A percentile compares a stretch with the other conserved stretches of the same genome.
phyloP scores from a whole-genome alignment of 2,888 invertebrate species.

The Epinotia ramella region DNA sequence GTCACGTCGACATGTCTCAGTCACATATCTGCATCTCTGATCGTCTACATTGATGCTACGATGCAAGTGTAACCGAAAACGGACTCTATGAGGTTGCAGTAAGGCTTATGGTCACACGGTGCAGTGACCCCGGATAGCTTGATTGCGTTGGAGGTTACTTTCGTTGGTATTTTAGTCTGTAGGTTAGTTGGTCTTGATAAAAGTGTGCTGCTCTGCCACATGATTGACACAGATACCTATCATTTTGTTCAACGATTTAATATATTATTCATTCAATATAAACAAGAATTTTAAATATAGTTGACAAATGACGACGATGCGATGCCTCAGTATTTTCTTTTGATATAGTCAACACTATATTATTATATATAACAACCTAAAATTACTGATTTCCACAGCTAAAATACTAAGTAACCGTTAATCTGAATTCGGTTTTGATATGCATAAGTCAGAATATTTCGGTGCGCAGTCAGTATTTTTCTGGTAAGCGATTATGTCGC shows the following conservation, averaged over 20 bases:
- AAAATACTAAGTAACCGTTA: too few species aligned
- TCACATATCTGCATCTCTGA: constrained; percentile 80
- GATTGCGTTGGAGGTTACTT: constrained; percentile 72
- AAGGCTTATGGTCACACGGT: constrained; percentile 52
- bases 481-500: too few species aligned
- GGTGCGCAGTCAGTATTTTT: too few species aligned
- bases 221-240: not conserved
- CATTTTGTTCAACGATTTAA: not conserved
- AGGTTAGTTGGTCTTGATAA: constrained; percentile 38
- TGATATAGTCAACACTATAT: too few species aligned
- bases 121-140: constrained; percentile 73
- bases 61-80: constrained; percentile 61
- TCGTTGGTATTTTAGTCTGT: constrained; percentile 69
- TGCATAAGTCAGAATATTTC: too few species aligned
- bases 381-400: too few species aligned
- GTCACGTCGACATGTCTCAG: constrained; percentile 73
- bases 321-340: not conserved
- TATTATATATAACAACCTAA: too few species aligned
- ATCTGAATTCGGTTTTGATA: too few species aligned
- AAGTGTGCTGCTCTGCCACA: constrained; percentile 5
- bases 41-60: constrained; percentile 77
- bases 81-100: constrained; percentile 58
- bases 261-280: not conserved
- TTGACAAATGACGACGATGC: not conserved
- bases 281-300: too few species aligned